phyloP scores from a whole-genome alignment of 2,797 vertebrate species.

The Crax fasciolata region DNA sequence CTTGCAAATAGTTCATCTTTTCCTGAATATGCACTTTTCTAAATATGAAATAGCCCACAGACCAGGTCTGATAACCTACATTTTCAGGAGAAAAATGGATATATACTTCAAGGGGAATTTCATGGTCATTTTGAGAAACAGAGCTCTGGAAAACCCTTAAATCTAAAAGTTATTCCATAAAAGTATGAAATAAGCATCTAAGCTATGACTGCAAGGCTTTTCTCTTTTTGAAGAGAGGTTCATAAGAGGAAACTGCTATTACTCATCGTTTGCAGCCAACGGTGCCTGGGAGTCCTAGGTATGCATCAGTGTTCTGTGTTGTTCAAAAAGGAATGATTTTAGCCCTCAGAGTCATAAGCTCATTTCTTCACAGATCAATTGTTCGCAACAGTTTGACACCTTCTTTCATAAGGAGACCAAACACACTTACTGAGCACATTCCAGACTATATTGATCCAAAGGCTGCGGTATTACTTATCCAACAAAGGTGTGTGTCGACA shows the following conservation, averaged over 20 bases:
- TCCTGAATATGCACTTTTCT: background rate
- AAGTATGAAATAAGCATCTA: background rate
- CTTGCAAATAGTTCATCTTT: background rate
- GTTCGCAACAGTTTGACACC: background rate
- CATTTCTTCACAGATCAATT: background rate
- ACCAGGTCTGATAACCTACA: background rate
- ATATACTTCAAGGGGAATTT: background rate
- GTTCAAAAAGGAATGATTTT: background rate
- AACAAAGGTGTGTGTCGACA: rapidly evolving
- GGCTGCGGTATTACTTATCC: rapidly evolving
- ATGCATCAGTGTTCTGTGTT: background rate
- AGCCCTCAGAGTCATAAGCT: background rate
- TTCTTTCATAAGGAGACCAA: background rate
- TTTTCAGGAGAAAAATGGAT: background rate
- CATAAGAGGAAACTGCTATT: background rate
- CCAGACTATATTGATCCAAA: rapidly evolving
- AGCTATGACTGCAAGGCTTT: background rate
- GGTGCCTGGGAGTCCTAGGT: background rate
- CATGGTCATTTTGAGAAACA: background rate
- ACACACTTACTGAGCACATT: background rate
- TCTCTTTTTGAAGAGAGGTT: background rate
- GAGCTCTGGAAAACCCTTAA: background rate
- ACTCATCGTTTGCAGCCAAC: background rate
- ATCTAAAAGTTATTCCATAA: background rate
- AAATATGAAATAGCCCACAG: background rate